phyloP scores from a whole-genome alignment of 2,113 vertebrate genomes.

The Megaleporinus macrocephalus region DNA sequence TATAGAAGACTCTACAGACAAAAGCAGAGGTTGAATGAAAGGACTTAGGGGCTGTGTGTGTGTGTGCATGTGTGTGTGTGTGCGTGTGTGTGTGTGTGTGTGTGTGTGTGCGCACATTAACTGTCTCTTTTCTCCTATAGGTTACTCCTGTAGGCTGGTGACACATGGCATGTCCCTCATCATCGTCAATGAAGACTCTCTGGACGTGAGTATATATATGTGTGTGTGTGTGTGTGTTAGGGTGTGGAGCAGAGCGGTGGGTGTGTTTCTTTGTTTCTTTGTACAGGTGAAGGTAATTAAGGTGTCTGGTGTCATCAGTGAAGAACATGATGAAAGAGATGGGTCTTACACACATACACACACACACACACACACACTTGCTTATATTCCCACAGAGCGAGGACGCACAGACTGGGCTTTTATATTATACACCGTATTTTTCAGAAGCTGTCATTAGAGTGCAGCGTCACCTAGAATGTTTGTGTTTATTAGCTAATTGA shows the following conservation, averaged over 20 bases:
- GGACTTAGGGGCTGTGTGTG: conserved; percentile 27
- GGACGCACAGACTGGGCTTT: conserved; percentile 43
- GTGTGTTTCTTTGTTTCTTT: conserved; percentile 70
- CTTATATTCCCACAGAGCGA: conserved; percentile 3
- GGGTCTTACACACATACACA: conserved; percentile 39
- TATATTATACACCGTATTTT: conserved; percentile 1
- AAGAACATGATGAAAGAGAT: conserved; percentile 69
- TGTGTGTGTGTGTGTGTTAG: conserved; percentile 33
- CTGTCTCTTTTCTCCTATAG: conserved; percentile 73
- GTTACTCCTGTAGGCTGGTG: conserved; percentile 93
- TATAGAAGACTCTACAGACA: not conserved
- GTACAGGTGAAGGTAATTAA: conserved; percentile 77
- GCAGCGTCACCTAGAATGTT: not conserved
- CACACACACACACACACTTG: conserved; percentile 24
- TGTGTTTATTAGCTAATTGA: not conserved
- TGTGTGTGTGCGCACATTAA: not conserved
- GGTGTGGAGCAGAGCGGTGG: conserved; percentile 44
- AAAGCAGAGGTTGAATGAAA: conserved; percentile 21
- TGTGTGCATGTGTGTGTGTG: conserved; percentile 21
- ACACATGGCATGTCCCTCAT: conserved; percentile 97
- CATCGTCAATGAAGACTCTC: conserved; percentile 93
- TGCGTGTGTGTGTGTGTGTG: conserved; percentile 28
- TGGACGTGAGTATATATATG: conserved; percentile 88
- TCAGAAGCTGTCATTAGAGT: not conserved
- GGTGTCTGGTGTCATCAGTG: conserved; percentile 76